Evolutionary conservation across 2,113 vertebrate species (phyloP), one percentile per base, ranked within the genome.

Genomic region (Chionomys nivalis): DNA sequence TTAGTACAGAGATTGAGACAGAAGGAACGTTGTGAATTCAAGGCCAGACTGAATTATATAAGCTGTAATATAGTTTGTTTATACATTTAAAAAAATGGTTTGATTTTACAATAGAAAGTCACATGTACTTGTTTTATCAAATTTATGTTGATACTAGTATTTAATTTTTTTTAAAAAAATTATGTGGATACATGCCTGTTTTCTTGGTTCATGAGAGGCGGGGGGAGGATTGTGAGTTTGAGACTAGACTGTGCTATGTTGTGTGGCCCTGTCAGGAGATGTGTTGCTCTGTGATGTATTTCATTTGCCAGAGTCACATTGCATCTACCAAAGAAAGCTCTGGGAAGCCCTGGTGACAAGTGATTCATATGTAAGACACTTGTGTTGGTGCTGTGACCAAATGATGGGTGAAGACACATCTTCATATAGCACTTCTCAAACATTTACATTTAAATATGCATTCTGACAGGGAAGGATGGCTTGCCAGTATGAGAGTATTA

Each of bases 391-490:
- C 26, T 89, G 24, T 58, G 13, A 89, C n/a, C 86, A 88, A 66
- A 68, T 68, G 90, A 21, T 49, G 68, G 26, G 9, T 73, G 89
- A 83, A 42, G 83, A 58, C 1, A 75, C 2, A 72, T 5, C 24
- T 72, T 28, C 16, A 52, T 68, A 87, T 33, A 63, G 94, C 36
- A 82, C 10, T 81, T 96, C 83, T 70, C 24, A 68, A 81, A 39
- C 24, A 93, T 87, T 83, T 61, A 90, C 83, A n/a, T 73, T 87
- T 66, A 92, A 87, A n/a, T 52, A 76, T 61, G 75, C 75, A 89
- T 88, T 89, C 96, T 93, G 49, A 94, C 52, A 90, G 1, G 87
- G 6, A 42, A 28, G 70, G 39, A 26, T 63, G 26, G 31, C 58
- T 65, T 44, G n/a, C 65, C 81, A 83, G 58, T 42, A 44, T 65